A percentile compares a stretch with the other conserved stretches of the same genome.
These are phyloP conservation scores for Lates calcarifer DNA, from an alignment of 2,113 vertebrate species.

Conservation along the genomic window DNA sequence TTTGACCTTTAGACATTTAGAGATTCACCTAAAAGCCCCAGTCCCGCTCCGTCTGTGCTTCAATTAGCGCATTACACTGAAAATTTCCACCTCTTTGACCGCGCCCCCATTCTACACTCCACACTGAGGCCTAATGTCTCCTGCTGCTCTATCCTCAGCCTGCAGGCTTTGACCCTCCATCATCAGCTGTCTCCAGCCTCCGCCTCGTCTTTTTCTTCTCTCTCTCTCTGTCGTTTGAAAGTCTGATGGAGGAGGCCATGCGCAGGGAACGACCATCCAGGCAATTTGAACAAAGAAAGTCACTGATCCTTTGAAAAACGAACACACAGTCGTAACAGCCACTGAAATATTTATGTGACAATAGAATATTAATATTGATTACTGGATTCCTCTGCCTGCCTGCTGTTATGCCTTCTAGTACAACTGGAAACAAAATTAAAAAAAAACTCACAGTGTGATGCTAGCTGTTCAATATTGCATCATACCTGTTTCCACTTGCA, in stretches of 20 bases:
- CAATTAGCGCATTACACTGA: constrained; percentile 30
- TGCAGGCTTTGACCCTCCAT: constrained; percentile 41
- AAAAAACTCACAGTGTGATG: constrained; percentile 23
- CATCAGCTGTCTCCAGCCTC: constrained; percentile 35
- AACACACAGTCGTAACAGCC: constrained; percentile 56
- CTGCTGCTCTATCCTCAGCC: constrained; percentile 44
- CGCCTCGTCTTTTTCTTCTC: constrained; percentile 9
- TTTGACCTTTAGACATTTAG: constrained; percentile 16
- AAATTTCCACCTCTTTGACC: constrained; percentile 44
- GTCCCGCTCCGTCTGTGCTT: constrained; percentile 14
- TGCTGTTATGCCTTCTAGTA: constrained; percentile 61
- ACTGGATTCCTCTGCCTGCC: constrained; percentile 53
- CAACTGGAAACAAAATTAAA: constrained; percentile 17
- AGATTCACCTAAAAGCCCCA: constrained; percentile 1
- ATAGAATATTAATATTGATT: constrained; percentile 80
- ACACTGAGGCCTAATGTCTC: constrained; percentile 24
- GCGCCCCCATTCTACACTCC: not conserved
- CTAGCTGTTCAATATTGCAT: constrained; percentile 71
- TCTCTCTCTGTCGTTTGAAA: constrained; percentile 53
- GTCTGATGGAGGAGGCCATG: constrained; percentile 56
- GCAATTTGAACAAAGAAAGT: constrained; percentile 68
- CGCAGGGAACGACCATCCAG: constrained; percentile 40
- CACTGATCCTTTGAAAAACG: constrained; percentile 67
- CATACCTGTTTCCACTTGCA: constrained; percentile 55
- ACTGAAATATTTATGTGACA: constrained; percentile 75